These are phyloP conservation scores for Aegypius monachus DNA, from an alignment of 2,113 vertebrate species.

Conservation along the genomic window DNA sequence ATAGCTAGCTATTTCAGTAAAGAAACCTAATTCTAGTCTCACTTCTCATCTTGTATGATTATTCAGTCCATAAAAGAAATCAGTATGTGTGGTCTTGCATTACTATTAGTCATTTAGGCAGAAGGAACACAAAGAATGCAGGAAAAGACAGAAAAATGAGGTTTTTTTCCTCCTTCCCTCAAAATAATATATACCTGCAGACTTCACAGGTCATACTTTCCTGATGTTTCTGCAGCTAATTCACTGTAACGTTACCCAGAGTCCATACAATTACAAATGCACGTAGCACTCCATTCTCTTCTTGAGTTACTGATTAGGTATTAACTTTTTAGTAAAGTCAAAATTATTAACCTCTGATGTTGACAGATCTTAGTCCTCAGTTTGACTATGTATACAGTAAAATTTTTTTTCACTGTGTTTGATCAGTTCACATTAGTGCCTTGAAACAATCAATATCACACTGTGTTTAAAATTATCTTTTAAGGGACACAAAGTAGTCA, in stretches of 20 bases:
- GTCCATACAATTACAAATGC: background rate
- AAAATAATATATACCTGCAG: background rate
- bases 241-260: background rate
- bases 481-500: constrained; percentile 38
- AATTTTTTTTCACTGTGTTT: background rate
- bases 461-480: constrained; percentile 66
- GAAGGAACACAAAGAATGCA: background rate
- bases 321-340: background rate
- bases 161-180: background rate
- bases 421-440: constrained; percentile 32
- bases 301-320: background rate
- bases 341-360: background rate
- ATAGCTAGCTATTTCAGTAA: background rate
- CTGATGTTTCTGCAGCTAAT: background rate
- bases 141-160: background rate
- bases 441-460: constrained; percentile 61
- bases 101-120: background rate
- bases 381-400: constrained; percentile 5
- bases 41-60: background rate
- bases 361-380: background rate
- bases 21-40: background rate
- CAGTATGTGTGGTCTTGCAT: background rate
- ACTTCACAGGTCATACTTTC: background rate
- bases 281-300: background rate
- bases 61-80: background rate